Evolutionary conservation across 2,113 vertebrate genomes (phyloP), one percentile per base, ranked within the genome.

Genomic region (Calyptommatus sinebrachiatus): DNA sequence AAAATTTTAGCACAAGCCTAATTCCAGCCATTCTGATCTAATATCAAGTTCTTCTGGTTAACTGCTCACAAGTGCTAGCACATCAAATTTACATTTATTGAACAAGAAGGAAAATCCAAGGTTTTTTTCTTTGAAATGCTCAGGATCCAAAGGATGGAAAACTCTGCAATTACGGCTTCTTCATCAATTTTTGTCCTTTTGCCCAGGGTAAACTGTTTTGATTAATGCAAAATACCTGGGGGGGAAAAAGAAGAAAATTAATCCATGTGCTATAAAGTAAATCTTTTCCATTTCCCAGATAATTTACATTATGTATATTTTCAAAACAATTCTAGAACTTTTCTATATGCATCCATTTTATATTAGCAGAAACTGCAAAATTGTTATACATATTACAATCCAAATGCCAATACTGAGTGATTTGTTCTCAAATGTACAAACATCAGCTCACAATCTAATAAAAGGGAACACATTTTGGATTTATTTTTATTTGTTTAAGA

Each of bases 11-110:
- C 74, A 80, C 83, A 45, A 91, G 83, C 73, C 91, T 87, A 77
- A 85, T 81, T 90, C 90, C 92, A 67, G 96, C 97, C 97, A 99
- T 99, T 91, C 88, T 95, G 91, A 82, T 86, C 88, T 83, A 71
- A 2, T 0, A 57, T 35, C 28, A 83, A 79, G 70, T 73, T 83
- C 82, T 63, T 73, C 73, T 85, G 29, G 28, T 28, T 62, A 2
- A 69, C 22, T 60, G 48, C 14, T 71, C 66, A 67, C 78, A 82
- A 84, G 26, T 28, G 78, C n/a, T 26, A 78, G 16, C 26, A 22
- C 50, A 67, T 5, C 0, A 20, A 73, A 71, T 73, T 7, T 22
- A 28, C 24, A 35, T 29, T 22, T 67, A 1, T 4, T 76, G 62
- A 84, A 69, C 83, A 78, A 81, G 11, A 84, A 86, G 83, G 0